phyloP scores from a whole-genome alignment of 2,113 vertebrate genomes.

The Emydura subglobosa region DNA sequence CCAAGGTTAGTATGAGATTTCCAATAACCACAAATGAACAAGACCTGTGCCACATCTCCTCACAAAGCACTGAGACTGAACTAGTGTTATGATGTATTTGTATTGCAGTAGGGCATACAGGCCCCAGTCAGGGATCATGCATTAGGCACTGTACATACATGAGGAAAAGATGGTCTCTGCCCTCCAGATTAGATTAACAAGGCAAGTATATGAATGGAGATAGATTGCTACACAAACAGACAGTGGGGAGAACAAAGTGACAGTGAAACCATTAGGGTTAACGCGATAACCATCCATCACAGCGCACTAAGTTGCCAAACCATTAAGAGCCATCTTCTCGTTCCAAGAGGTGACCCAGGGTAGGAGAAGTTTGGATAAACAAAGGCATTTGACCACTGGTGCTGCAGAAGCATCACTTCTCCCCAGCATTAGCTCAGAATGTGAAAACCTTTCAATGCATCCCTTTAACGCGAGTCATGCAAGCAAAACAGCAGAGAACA shows the following conservation, averaged over 20 bases:
- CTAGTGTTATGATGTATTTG: neutral
- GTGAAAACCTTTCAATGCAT: neutral
- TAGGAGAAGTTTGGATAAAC: neutral
- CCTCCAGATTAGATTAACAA: neutral
- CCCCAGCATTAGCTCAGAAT: fast-evolving
- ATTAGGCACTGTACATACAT: neutral
- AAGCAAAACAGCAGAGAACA: neutral
- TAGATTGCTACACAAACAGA: neutral
- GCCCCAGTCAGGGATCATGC: neutral
- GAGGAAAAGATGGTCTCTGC: neutral
- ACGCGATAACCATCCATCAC: neutral
- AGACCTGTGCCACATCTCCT: neutral
- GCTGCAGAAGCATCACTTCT: fast-evolving
- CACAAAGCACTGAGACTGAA: neutral
- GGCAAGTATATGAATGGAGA: neutral
- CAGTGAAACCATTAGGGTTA: neutral
- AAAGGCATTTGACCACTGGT: neutral
- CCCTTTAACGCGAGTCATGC: neutral
- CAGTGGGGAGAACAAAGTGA: neutral
- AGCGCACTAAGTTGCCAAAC: neutral
- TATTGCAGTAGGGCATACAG: neutral
- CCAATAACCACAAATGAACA: neutral
- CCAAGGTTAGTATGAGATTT: neutral
- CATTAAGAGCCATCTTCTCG: neutral
- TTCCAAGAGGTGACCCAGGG: neutral